Evolutionary conservation across 1,140 invertebrate genomes (phyloP), one percentile per base, ranked within the genome.

Genomic region (Arctopsyche grandis): DNA sequence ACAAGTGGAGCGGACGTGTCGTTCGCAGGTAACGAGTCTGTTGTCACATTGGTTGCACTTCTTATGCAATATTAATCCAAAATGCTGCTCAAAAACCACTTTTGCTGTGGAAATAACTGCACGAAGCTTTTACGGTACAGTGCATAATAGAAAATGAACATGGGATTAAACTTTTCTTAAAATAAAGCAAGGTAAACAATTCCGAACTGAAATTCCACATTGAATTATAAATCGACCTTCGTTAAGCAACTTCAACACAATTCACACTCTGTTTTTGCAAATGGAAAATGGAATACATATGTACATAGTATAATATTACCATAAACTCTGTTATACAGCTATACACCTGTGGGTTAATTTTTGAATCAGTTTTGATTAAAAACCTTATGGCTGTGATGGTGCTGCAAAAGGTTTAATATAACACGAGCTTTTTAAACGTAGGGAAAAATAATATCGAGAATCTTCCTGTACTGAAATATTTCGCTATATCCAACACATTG

Each of bases 1-100:
- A 38, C 29, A 74, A 56, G 16, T 74, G 48, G 71, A 74, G 24
- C 71, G 71, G 71, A 74, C n/a, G 71, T 56, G 46, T 74, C 46
- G 56, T 74, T 74, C 71, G 21, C 9, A 24, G 71, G 5, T 22
- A 12, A 26, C 58, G 29, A 38, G 9, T 66, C 21, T 56, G 71
- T 74, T 74, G 71, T 56, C 71, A 74, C 71, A 56, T 74, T 74
- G 71, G 7, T n/a, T 46, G 69, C 29, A 21, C 60, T 56, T 43
- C 0, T 74, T 74, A 26, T 29, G 71, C 71, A 74, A 74, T 70
- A 44, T 22, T 44, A 70, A 19, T 70, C 9, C 48, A 14, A 52
- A 52, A 52, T 38, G 29, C 29, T 38, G 7, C 4, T 24, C 19
- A 66, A 12, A 21, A 66, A 66, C 63, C 63, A 66, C 63, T 66